phyloP scores from a whole-genome alignment of 2,888 invertebrate species.

The Chydorus sphaericus region DNA sequence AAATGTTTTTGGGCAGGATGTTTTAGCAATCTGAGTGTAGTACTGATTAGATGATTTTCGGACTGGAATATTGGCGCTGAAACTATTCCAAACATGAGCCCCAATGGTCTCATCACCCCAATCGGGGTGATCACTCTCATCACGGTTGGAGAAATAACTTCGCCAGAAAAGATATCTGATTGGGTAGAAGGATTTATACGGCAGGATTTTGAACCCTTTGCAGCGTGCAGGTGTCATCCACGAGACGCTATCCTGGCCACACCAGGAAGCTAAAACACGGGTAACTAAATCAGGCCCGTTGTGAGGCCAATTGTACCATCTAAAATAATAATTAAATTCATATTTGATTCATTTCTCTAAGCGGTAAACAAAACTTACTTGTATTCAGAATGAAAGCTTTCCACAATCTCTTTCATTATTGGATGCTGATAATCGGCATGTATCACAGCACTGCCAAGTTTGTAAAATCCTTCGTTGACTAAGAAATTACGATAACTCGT shows the following conservation, averaged over 20 bases:
- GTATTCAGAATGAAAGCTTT: slow-evolving; percentile 18
- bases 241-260: slow-evolving; percentile 15
- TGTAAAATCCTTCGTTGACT: slow-evolving; percentile 40
- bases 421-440: slow-evolving; percentile 41
- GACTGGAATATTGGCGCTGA: not conserved
- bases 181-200: slow-evolving; percentile 45
- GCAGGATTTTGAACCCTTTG: slow-evolving; percentile 45
- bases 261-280: slow-evolving; percentile 16
- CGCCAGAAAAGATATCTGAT: slow-evolving; percentile 39
- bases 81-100: slow-evolving; percentile 21
- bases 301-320: slow-evolving; percentile 16
- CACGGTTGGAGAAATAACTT: slow-evolving; percentile 37
- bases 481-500: slow-evolving; percentile 43
- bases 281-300: slow-evolving; percentile 19
- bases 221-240: slow-evolving; percentile 39
- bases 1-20: no score
- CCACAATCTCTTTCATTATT: slow-evolving; percentile 33
- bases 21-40: slow-evolving; percentile 1
- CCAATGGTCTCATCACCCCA: not conserved
- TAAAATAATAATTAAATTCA: not conserved
- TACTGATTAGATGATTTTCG: not conserved
- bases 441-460: slow-evolving; percentile 50
- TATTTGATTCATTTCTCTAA: not conserved
- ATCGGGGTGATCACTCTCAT: not conserved
- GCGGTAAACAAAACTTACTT: not conserved